Evolutionary conservation across 2,888 invertebrate genomes (phyloP), one percentile per base, ranked within the genome.

Genomic region (Tachina lurida): DNA sequence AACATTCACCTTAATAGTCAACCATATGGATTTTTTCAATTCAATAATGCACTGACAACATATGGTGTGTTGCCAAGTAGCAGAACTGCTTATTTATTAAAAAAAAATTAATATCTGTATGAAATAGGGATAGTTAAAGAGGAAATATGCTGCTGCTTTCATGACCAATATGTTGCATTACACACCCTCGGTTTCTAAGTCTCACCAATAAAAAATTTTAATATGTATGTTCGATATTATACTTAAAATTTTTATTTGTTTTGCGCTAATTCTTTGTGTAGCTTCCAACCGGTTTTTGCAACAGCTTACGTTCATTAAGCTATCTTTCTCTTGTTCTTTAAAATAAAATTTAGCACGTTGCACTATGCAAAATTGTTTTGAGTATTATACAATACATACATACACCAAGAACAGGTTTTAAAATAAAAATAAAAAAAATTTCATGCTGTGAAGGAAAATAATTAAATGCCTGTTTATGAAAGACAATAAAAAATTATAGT

Each of bases 21-120:
- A 73, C 54, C 83, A 83, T 83, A 77, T 83, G 83, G 56, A 49
- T 56, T 58, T 68, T 71, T 71, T 60, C 19, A 82, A 45, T 56
- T 73, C 31, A 7, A 31, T 62, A 78, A 78, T 65, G 43, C 76
- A 54, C 52, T 60, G 39, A 41, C 71, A 81, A 82, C 82, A 83
- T 83, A 78, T 82, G 70, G 82, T 63, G 39, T 43, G 54, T 76
- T 74, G 84, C 68, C 75, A 43, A 71, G 54, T 47, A 76, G 54
- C 54, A 71, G 71, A 71, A 56, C 54, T 41, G 31, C 9, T 62
- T 47, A 49, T 60, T 47, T 60, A 47, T 47, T 17, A 10, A 7
- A 47, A 49, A 31, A 41, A 74, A 39, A 43, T 63, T 54, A 63
- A 58, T 39, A 19, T 13, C 12, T 19, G 4, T 15, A 49, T 15